Percentiles rank a stretch among this genome's conserved stretches.
Conservation (phyloP, 2,888 invertebrate genomes). For the Rapana venosa region DNA sequence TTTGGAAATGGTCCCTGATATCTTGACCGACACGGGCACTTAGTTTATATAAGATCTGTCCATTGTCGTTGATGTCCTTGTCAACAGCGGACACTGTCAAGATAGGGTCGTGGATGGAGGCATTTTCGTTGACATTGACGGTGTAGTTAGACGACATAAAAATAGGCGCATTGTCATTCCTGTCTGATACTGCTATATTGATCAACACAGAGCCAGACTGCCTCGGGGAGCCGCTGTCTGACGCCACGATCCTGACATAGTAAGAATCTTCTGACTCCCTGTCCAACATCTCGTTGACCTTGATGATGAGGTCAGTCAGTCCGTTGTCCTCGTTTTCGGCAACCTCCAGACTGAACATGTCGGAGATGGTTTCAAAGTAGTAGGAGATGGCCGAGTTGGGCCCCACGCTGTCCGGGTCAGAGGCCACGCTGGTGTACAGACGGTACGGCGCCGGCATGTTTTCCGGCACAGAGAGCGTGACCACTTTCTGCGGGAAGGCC, state of each 20-base stretch:
- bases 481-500: constrained; percentile 58
- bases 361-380: constrained; percentile 60
- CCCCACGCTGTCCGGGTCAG: constrained; percentile 62
- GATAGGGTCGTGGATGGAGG: constrained; percentile 57
- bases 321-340: constrained; percentile 58
- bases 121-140: constrained; percentile 64
- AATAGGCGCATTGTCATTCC: constrained; percentile 68
- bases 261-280: constrained; percentile 67
- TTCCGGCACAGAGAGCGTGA: constrained; percentile 62
- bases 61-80: constrained; percentile 90
- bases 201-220: constrained; percentile 65
- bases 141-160: constrained; percentile 63
- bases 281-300: constrained; percentile 66
- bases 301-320: constrained; percentile 64
- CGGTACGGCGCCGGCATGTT: constrained; percentile 57
- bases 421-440: constrained; percentile 63
- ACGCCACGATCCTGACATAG: constrained; percentile 65
- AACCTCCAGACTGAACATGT: constrained; percentile 65
- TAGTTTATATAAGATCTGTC: constrained; percentile 79
- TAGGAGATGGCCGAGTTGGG: constrained; percentile 67
- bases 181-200: constrained; percentile 68
- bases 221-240: constrained; percentile 68
- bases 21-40: constrained; percentile 60
- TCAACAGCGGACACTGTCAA: constrained; percentile 88
- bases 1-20: constrained; percentile 71